Percentiles rank a stretch among this genome's conserved stretches.
These are phyloP conservation scores for Dermolepida albohirtum DNA, from an alignment of 2,888 invertebrate species.

Conservation along the genomic window DNA sequence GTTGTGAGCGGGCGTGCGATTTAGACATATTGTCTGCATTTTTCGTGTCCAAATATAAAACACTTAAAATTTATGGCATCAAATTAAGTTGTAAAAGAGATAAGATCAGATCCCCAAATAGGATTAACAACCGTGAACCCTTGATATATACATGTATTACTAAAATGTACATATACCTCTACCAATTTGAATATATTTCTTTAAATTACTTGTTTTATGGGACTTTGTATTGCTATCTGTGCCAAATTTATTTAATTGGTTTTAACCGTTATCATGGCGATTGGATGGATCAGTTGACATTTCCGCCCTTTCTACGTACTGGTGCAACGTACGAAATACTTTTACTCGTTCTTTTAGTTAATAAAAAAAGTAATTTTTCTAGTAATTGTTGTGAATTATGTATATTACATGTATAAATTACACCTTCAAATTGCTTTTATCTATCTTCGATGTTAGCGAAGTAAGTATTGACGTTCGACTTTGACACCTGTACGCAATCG, in stretches of 20 bases:
- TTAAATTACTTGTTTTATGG: too few species aligned
- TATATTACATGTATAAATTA: slow-evolving; percentile 9
- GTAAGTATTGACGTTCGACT: slow-evolving; percentile 53
- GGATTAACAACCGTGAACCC: slow-evolving; percentile 46
- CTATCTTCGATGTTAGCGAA: slow-evolving; percentile 8
- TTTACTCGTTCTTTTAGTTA: too few species aligned
- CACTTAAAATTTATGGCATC: slow-evolving; percentile 46
- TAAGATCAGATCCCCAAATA: slow-evolving; percentile 46
- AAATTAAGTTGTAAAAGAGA: slow-evolving; percentile 49
- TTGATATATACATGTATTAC: slow-evolving; percentile 47
- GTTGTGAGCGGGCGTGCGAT: slow-evolving; percentile 17
- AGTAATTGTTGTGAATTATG: neutral
- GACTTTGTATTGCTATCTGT: neutral
- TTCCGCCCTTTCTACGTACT: too few species aligned
- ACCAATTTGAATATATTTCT: too few species aligned
- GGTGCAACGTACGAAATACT: too few species aligned
- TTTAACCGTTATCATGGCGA: too few species aligned
- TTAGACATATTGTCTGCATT: slow-evolving; percentile 26
- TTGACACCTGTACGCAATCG: slow-evolving; percentile 55
- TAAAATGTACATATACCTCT: slow-evolving; percentile 26
- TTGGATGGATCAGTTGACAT: too few species aligned
- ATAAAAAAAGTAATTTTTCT: too few species aligned
- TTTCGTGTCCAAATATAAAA: slow-evolving; percentile 20
- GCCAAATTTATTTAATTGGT: too few species aligned
- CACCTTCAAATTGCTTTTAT: slow-evolving; percentile 18